These are phyloP conservation scores for Hemichromis elongatus DNA, from an alignment of 2,113 vertebrate genomes.

Conservation along the genomic window DNA sequence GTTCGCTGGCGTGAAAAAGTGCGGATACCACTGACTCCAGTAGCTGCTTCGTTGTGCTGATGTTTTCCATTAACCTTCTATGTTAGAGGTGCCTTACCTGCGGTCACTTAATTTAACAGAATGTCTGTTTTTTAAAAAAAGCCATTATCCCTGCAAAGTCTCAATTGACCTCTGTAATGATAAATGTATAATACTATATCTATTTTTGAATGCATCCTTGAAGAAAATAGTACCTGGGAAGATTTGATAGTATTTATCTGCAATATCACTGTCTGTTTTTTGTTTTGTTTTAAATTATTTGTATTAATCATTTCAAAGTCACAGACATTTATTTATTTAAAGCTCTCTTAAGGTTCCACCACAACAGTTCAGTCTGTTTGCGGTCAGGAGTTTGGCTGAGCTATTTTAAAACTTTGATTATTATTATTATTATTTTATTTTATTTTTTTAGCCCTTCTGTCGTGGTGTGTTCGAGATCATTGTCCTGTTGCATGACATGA, in stretches of 20 bases:
- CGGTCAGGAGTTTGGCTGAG: neutral
- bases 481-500: neutral
- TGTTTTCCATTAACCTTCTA: constrained; percentile 46
- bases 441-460: neutral
- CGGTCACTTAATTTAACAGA: constrained; percentile 44
- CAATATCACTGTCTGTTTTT: neutral
- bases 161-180: constrained; percentile 23
- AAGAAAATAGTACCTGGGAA: neutral
- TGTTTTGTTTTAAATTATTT: neutral
- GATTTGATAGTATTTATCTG: neutral
- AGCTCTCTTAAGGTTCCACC: neutral
- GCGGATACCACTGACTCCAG: neutral
- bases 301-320: neutral
- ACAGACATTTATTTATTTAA: neutral
- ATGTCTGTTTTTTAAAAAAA: constrained; percentile 27
- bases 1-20: constrained; percentile 1
- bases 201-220: neutral
- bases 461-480: neutral
- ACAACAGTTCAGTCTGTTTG: neutral
- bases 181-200: neutral
- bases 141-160: constrained; percentile 27
- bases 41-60: neutral
- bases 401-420: neutral
- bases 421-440: too few species aligned
- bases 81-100: constrained; percentile 30